phyloP scores from a whole-genome alignment of 2,888 invertebrate species.

The Xestia sexstrigata region DNA sequence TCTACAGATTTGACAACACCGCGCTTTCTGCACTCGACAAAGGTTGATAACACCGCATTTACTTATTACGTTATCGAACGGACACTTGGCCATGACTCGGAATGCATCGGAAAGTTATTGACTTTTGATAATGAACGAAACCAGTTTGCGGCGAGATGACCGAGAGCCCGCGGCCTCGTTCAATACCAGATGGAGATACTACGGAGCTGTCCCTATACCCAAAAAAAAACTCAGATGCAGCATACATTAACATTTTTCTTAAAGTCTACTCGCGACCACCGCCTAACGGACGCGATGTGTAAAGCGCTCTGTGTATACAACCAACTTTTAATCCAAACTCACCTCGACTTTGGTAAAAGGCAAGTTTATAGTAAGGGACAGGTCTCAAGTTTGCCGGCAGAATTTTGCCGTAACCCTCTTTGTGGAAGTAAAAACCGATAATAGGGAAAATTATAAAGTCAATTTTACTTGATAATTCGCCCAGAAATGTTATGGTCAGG shows the following conservation, averaged over 20 bases:
- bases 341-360: constrained; percentile 69
- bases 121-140: constrained; percentile 90
- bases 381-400: constrained; percentile 73
- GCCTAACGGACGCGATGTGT: constrained; percentile 74
- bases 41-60: constrained; percentile 60
- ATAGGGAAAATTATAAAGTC: constrained; percentile 70
- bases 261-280: constrained; percentile 28
- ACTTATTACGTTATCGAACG: constrained; percentile 80
- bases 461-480: constrained; percentile 58
- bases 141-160: constrained; percentile 88
- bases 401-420: constrained; percentile 70
- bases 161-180: constrained; percentile 87
- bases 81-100: constrained; percentile 87
- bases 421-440: constrained; percentile 72
- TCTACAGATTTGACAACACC: constrained; percentile 52
- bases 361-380: constrained; percentile 80
- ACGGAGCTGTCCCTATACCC: constrained; percentile 66
- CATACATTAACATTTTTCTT: constrained; percentile 78
- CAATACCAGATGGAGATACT: constrained; percentile 83
- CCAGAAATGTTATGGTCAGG: constrained; percentile 40
- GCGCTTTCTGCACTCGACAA: constrained; percentile 32
- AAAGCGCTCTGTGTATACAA: constrained; percentile 62
- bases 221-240: constrained; percentile 67
- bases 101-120: constrained; percentile 90
- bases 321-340: constrained; percentile 58